A percentile compares a stretch with the other conserved stretches of the same genome.
Evolutionary conservation across 2,113 vertebrate genomes (phyloP).

Genomic region (Natator depressus): DNA sequence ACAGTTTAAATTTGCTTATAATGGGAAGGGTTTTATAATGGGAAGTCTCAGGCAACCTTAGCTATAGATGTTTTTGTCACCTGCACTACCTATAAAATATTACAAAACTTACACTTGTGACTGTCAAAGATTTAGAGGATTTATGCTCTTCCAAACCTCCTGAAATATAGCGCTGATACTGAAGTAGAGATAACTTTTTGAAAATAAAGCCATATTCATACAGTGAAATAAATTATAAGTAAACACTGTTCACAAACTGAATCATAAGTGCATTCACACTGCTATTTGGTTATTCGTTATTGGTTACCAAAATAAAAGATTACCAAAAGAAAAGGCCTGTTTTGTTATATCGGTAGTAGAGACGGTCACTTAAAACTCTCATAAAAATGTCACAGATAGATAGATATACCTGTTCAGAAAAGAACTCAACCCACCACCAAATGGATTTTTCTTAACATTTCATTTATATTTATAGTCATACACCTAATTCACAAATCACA

Average conservation of each 20-base stretch:
- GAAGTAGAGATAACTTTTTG: constrained; percentile 15
- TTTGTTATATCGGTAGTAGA: background rate
- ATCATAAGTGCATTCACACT: background rate
- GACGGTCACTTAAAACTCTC: background rate
- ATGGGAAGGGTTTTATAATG: background rate
- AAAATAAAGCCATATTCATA: background rate
- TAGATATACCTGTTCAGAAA: background rate
- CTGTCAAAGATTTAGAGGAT: constrained; percentile 33
- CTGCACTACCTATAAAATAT: background rate
- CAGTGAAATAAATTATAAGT: background rate
- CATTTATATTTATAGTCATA: background rate
- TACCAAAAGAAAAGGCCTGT: constrained; percentile 21
- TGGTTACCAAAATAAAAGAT: background rate
- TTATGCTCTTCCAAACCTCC: background rate
- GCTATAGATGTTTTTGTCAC: background rate
- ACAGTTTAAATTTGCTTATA: background rate
- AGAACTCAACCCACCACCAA: background rate
- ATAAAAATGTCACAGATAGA: background rate
- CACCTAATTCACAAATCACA: background rate
- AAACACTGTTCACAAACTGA: background rate
- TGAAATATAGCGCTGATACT: background rate
- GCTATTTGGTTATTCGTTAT: fast-evolving
- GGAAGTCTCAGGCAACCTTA: background rate
- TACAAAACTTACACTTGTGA: background rate
- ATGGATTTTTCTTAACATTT: background rate